Conservation (phyloP, 2,797 vertebrate genomes). For the Megalops cyprinoides region DNA sequence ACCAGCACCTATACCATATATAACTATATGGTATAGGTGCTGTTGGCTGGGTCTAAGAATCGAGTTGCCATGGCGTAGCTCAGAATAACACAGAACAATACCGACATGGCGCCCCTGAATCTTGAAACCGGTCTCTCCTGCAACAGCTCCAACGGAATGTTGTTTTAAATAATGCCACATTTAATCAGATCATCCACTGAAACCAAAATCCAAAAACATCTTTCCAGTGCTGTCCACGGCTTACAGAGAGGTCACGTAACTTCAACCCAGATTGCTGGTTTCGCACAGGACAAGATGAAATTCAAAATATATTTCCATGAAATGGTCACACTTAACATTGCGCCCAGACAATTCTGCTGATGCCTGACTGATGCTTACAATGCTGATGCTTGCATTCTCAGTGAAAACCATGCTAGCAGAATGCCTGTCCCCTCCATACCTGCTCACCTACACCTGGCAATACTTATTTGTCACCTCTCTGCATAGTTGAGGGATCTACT, state of each 20-base stretch:
- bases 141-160: not conserved
- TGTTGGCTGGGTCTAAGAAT: not conserved
- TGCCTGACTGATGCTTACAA: not conserved
- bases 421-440: no score
- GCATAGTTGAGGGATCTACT: not conserved
- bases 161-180: not conserved
- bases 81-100: not conserved
- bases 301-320: constrained; percentile 16
- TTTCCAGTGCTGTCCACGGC: not conserved
- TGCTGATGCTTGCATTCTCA: not conserved
- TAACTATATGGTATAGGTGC: not conserved
- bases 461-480: not conserved
- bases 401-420: not conserved
- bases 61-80: not conserved
- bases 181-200: not conserved
- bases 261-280: not conserved
- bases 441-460: not conserved
- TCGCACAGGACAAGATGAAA: not conserved
- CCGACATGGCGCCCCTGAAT: not conserved
- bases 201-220: not conserved
- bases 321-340: not conserved
- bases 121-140: not conserved
- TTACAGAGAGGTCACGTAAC: constrained; percentile 8
- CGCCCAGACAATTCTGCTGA: not conserved
- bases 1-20: no score